These are phyloP conservation scores for Odiellus spinosus DNA, from an alignment of 2,888 invertebrate genomes.

Conservation along the genomic window DNA sequence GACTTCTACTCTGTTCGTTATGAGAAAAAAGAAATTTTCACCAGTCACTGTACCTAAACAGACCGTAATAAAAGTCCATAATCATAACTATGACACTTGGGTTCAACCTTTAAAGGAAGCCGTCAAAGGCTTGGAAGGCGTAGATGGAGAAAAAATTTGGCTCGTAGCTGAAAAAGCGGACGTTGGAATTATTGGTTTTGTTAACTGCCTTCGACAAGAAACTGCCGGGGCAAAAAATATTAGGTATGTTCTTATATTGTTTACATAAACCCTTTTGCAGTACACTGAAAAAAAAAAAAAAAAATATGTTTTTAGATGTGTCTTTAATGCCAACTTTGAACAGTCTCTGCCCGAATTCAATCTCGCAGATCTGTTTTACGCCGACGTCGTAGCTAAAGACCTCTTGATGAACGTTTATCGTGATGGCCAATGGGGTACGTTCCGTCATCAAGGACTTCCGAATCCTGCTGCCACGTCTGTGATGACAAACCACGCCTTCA, in stretches of 20 bases:
- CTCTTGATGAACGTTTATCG: constrained; percentile 61
- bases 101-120: constrained; percentile 61
- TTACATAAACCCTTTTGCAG: too few species aligned
- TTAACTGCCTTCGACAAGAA: constrained; percentile 77
- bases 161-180: constrained; percentile 49
- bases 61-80: constrained; percentile 13
- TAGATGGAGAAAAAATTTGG: constrained; percentile 34
- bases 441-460: constrained; percentile 26
- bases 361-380: constrained; percentile 14
- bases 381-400: constrained; percentile 41
- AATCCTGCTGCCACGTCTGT: not conserved
- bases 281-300: too few species aligned
- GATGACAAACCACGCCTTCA: constrained; percentile 69
- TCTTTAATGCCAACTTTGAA: constrained; percentile 46
- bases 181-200: constrained; percentile 70
- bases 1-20: constrained; percentile 36
- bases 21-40: constrained; percentile 38
- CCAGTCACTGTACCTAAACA: constrained; percentile 6
- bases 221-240: constrained; percentile 61
- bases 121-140: constrained; percentile 42
- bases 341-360: constrained; percentile 22
- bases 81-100: constrained; percentile 39
- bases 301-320: constrained; percentile 30
- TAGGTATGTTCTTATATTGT: constrained; percentile 35
- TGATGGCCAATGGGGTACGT: constrained; percentile 34